These are phyloP conservation scores for Phasianus colchicus DNA, from an alignment of 2,113 vertebrate species.

Conservation along the genomic window DNA sequence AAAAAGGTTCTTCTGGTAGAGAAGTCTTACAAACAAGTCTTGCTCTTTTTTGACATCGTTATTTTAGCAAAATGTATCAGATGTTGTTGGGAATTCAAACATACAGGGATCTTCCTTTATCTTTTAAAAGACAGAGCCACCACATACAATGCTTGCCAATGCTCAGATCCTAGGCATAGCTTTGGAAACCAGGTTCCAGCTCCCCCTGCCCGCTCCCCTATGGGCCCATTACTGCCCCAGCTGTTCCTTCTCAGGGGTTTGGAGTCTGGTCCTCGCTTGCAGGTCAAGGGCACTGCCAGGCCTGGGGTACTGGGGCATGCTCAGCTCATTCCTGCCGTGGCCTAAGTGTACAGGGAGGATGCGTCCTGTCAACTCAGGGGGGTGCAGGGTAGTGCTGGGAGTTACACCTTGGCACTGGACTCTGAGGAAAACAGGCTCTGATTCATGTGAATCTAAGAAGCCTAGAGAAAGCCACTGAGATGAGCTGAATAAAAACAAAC, in stretches of 20 bases:
- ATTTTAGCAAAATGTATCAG: background rate
- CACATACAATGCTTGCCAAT: background rate
- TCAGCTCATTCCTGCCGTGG: background rate
- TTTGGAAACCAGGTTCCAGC: background rate
- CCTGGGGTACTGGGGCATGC: background rate
- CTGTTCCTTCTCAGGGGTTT: background rate
- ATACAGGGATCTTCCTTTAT: background rate
- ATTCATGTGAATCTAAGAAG: background rate
- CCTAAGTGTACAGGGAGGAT: background rate
- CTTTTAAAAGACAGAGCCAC: constrained; percentile 8
- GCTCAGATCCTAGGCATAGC: background rate
- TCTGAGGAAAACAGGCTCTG: background rate
- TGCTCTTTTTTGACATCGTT: background rate
- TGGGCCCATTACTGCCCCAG: background rate
- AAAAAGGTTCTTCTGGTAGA: background rate
- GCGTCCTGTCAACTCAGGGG: background rate
- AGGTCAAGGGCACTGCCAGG: background rate
- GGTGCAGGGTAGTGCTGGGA: background rate
- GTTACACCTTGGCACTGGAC: background rate
- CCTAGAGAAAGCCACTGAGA: background rate
- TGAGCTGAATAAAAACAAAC: background rate
- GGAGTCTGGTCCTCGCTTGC: rapidly evolving
- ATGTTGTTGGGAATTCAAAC: background rate
- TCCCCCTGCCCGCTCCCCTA: background rate
- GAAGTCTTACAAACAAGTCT: background rate